Evolutionary conservation across 2,888 invertebrate species (phyloP).

Genomic region (Cistogaster globosa): DNA sequence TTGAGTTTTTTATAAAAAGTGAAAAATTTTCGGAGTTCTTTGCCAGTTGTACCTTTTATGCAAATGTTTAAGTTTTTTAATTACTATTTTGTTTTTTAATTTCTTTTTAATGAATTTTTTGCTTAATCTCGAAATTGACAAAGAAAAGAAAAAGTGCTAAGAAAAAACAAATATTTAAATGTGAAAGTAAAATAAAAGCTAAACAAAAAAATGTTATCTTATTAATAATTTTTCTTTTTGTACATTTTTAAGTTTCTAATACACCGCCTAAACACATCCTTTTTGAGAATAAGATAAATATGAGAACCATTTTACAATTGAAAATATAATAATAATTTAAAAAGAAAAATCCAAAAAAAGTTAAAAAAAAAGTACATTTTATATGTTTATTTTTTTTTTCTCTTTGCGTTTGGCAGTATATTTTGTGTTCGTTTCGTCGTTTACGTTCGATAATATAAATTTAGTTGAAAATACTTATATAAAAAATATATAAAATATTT

Average conservation of each 20-base stretch:
- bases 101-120: conserved; percentile 68
- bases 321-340: conserved; percentile 63
- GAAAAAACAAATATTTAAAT: conserved; percentile 20
- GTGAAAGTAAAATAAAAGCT: conserved; percentile 30
- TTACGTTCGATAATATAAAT: conserved; percentile 73
- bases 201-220: conserved; percentile 71
- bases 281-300: conserved; percentile 83
- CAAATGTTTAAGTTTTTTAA: conserved; percentile 64
- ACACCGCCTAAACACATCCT: conserved; percentile 83
- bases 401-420: conserved; percentile 70
- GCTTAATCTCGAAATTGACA: conserved; percentile 40
- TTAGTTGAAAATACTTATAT: conserved; percentile 25
- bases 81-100: conserved; percentile 71
- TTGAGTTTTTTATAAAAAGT: conserved; percentile 74
- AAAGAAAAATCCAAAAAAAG: conserved; percentile 62
- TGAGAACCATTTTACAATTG: conserved; percentile 79
- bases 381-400: conserved; percentile 67
- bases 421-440: conserved; percentile 70
- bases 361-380: conserved; percentile 63
- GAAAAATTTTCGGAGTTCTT: conserved; percentile 82
- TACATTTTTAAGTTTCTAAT: conserved; percentile 76
- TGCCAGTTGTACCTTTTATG: conserved; percentile 81
- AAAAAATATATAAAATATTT: conserved; percentile 33
- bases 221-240: conserved; percentile 73
- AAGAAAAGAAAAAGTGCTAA: not conserved